Percentiles rank a stretch among this genome's conserved stretches.
These are phyloP conservation scores for Scaeva pyrastri DNA, from an alignment of 2,888 invertebrate genomes.

Conservation along the genomic window DNA sequence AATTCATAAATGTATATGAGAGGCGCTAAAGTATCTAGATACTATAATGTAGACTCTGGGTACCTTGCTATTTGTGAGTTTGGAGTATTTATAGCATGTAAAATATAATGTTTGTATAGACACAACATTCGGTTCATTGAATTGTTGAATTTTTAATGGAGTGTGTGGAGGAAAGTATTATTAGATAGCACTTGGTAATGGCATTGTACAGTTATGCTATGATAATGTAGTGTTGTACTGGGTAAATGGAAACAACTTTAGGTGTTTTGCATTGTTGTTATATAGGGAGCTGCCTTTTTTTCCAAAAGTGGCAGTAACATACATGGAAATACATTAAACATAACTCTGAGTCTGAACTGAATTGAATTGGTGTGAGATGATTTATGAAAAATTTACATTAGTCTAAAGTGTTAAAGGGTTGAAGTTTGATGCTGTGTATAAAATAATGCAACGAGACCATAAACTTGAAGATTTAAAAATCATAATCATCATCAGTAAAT, in stretches of 20 bases:
- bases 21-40: not conserved
- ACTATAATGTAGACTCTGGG: too few relatives aligned
- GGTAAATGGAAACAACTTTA: not conserved
- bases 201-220: conserved; percentile 10
- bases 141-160: conserved; percentile 70
- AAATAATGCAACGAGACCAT: not conserved
- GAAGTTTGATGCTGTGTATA: not conserved
- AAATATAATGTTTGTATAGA: conserved; percentile 57
- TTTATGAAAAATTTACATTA: conserved; percentile 36
- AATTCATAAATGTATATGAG: conserved; percentile 28
- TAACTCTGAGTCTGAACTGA: not conserved
- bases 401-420: not conserved
- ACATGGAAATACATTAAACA: too few relatives aligned
- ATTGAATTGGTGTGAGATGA: conserved; percentile 10
- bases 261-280: conserved; percentile 50
- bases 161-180: conserved; percentile 51
- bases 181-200: conserved; percentile 52
- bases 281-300: conserved; percentile 5
- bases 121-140: conserved; percentile 65
- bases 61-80: not conserved
- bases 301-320: too few relatives aligned
- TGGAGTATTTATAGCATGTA: not conserved
- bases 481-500: too few relatives aligned
- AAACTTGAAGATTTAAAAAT: not conserved
- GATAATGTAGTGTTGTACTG: conserved; percentile 10